Base-by-base conservation (phyloP, 2,888 invertebrate genomes). In the Calameuta filiformis region DNA sequence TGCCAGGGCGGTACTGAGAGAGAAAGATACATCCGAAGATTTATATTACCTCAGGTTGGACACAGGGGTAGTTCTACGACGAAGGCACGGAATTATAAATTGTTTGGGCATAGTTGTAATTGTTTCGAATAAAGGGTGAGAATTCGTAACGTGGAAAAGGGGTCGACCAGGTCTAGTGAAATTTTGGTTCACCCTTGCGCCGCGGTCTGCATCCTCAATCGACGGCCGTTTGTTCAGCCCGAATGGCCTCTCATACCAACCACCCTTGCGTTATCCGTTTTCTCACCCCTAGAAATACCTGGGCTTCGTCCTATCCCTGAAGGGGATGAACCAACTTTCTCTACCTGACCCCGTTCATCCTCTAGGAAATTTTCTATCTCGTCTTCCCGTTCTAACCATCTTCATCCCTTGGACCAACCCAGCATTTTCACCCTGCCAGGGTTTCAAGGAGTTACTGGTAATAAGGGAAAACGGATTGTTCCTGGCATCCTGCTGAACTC, bases 41-140 rank as follows among this genome's bases (percentile, higher is more conserved):
- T 56, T 56, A 56, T 56, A 56, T 23, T 23, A 9, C 1, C 23
- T 2, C 6, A 68, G 56, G 40, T 12, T 40, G 35, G 69, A 30
- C 30, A 40, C n/a, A 9, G 69, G 12, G 75, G 69, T 40, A 76
- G 73, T 56, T 56, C 23, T 2, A 56, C 9, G 56, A 23, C 23
- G 23, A 23, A 56, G 56, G 56, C 77, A 79, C 74, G 82, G 84
- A 89, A 89, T 89, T 89, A 89, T 89, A 88, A 89, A 90, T 90
- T 89, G 87, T 89, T 87, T 84, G 82, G 84, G 86, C 88, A 89
- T 89, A 88, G 86, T 89, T 89, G 86, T 87, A 87, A 90, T 89
- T 87, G 89, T 89, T 89, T 87, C 86, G 83, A 76, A 40, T 37
- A 2, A 68, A 69, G 76, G 68, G 76, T 73, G 76, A 69, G 76